Evolutionary conservation across 2,888 invertebrate genomes (phyloP).

Genomic region (Arrhopalites spinosus): DNA sequence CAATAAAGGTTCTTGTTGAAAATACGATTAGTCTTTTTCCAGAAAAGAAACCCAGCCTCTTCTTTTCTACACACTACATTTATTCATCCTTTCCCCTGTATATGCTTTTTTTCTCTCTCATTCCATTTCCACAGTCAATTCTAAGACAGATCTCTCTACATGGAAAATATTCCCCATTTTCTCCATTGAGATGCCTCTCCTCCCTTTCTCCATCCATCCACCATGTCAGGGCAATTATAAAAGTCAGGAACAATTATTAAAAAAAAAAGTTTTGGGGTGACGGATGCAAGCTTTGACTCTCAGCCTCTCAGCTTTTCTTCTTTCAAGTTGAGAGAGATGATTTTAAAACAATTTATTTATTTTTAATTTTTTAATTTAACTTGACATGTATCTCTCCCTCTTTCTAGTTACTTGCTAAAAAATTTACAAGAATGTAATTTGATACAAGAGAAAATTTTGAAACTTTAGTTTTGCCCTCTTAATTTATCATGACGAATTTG

Average conservation of each 20-base stretch:
- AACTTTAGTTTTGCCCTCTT: no score
- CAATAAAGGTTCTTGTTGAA: conserved; percentile 44
- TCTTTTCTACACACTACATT: not conserved
- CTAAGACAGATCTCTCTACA: not conserved
- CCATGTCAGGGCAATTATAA: no score
- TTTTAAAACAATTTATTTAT: conserved; percentile 17
- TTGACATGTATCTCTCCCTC: not conserved
- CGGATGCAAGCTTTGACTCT: no score
- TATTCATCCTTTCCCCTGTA: not conserved
- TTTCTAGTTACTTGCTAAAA: not conserved
- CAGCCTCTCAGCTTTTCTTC: no score
- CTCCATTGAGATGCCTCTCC: not conserved
- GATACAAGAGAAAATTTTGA: no score
- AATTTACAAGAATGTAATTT: no score
- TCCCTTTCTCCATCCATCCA: not conserved
- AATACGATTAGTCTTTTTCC: conserved; percentile 49
- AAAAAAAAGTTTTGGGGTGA: conserved; percentile 18
- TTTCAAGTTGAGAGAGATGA: not conserved
- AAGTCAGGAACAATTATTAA: not conserved
- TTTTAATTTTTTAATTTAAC: conserved; percentile 5
- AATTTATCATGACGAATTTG: no score
- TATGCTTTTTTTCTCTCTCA: not conserved
- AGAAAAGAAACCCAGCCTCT: conserved; percentile 28
- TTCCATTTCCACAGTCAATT: not conserved
- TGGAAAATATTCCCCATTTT: not conserved